Evolutionary conservation across 2,797 vertebrate species (phyloP).

Genomic region (Melanotaenia trifasciata): DNA sequence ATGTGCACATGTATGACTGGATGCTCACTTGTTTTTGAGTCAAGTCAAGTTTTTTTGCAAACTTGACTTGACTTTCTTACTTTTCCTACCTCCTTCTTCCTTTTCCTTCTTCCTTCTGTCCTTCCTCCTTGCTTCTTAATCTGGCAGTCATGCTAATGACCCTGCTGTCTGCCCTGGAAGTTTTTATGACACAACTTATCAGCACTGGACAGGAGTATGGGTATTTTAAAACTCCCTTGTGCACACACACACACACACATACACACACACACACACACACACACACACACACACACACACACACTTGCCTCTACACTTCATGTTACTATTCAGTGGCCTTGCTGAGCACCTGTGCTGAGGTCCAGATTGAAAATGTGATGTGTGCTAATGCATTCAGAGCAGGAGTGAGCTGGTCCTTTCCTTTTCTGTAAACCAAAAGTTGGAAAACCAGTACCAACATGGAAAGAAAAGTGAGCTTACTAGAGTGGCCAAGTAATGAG

Average conservation of each 20-base stretch:
- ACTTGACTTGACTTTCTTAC: constrained; percentile 46
- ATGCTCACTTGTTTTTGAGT: constrained; percentile 20
- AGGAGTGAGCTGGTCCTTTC: constrained; percentile 71
- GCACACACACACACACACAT: no score
- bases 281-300: constrained; percentile 10
- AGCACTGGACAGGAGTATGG: constrained; percentile 60
- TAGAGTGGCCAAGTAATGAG: constrained; percentile 76
- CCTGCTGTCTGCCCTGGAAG: constrained; percentile 59
- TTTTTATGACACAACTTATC: constrained; percentile 71
- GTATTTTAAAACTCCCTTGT: constrained; percentile 64
- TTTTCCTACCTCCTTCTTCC: constrained; percentile 25
- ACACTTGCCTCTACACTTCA: constrained; percentile 47
- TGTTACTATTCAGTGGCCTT: constrained; percentile 68
- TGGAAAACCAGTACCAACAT: constrained; percentile 65
- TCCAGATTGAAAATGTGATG: constrained; percentile 76
- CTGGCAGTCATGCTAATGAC: constrained; percentile 70
- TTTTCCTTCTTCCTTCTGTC: constrained; percentile 45
- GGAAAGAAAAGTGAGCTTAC: constrained; percentile 63
- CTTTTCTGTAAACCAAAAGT: constrained; percentile 69
- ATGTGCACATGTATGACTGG: constrained; percentile 1
- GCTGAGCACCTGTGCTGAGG: constrained; percentile 61
- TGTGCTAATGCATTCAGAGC: constrained; percentile 80
- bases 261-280: no score
- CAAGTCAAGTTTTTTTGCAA: constrained; percentile 49
- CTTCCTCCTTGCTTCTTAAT: constrained; percentile 55